Evolutionary conservation across 2,797 vertebrate genomes (phyloP), one percentile per base, ranked within the genome.

Genomic region (Fundulus diaphanus): DNA sequence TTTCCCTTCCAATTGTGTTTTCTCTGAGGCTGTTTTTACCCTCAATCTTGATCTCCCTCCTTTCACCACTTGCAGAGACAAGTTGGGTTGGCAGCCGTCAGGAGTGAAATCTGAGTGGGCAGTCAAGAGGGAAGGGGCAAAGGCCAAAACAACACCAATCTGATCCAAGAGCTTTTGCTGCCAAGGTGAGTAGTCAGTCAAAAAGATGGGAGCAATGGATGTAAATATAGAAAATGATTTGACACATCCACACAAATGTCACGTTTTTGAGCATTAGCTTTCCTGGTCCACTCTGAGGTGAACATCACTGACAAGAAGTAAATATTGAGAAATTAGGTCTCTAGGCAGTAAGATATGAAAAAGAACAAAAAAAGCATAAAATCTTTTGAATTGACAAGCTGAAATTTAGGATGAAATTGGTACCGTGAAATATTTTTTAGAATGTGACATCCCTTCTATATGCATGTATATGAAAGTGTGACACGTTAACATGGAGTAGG

Each of bases 201-300:
- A 65, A 65, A 76, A 74, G 76, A 40, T 61, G 74, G 77, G 76
- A 87, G 73, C 66, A 18, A 37, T n/a, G 68, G 78, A 77, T 83
- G 86, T 77, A 87, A 88, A 91, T 86, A 90, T 74, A 90, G 76
- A 81, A 85, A 86, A 48, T 79, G 81, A 70, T 82, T 78, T 88
- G 86, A 89, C 86, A 80, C 2, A 86, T 68, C 69, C 66, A 86
- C 70, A 76, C 88, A 78, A 87, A 88, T 86, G 66, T 81, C 78
- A 74, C 76, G 80, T 87, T 85, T 82, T 66, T 79, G 65, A 88
- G 87, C 69, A 63, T 84, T 74, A 72, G 76, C 80, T 57, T 20
- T 70, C 59, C 74, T 12, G 33, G 79, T 80, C 72, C 78, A 31
- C 70, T 82, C 59, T 13, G 22, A 69, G 35, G 68, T 66, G 56